Evolutionary conservation across 2,888 invertebrate genomes (phyloP), one percentile per base, ranked within the genome.

Genomic region (Onchidella celtica): DNA sequence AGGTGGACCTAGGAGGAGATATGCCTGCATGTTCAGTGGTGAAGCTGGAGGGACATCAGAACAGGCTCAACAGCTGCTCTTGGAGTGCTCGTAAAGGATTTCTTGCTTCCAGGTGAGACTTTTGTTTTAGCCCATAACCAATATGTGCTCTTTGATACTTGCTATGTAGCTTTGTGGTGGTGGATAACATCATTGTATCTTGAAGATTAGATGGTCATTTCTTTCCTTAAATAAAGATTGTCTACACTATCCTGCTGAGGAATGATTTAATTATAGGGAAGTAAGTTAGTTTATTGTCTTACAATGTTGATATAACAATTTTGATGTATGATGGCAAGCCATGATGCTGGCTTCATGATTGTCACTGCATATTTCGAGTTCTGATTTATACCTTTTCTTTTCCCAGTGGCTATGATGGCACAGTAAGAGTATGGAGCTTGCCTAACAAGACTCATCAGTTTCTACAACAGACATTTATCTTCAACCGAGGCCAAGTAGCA

Each of bases 361-460:
- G 17, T 66, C n/a, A n/a, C n/a, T n/a, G n/a, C n/a, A n/a, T n/a
- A n/a, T n/a, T n/a, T n/a, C n/a, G n/a, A n/a, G n/a, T n/a, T n/a
- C n/a, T n/a, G n/a, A n/a, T n/a, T 55, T 9, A 55, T 55, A 55
- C 21, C 34, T 17, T 36, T 66, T 47, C 38, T 27, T 65, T 27
- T 24, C 38, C 17, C 88, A 94, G 95, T 88, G 95, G 95, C 0
- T 95, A 94, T 89, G 95, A 95, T 90, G 95, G 95, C n/a, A 95
- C 95, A 1, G 94, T 95, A 0, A 91, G 95, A 29, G 91, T 95
- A 21, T 95, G 95, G 95, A 92, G 89, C 68, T 92, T 93, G 68
- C 92, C 94, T 6, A 92, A 92, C 84, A 90, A 92, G 79, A 92
- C 92, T 40, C 92, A 93, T 81, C 91, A 91, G 81, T 91, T 91